phyloP scores from a whole-genome alignment of 2,888 invertebrate species.

The Tineola bisselliella region DNA sequence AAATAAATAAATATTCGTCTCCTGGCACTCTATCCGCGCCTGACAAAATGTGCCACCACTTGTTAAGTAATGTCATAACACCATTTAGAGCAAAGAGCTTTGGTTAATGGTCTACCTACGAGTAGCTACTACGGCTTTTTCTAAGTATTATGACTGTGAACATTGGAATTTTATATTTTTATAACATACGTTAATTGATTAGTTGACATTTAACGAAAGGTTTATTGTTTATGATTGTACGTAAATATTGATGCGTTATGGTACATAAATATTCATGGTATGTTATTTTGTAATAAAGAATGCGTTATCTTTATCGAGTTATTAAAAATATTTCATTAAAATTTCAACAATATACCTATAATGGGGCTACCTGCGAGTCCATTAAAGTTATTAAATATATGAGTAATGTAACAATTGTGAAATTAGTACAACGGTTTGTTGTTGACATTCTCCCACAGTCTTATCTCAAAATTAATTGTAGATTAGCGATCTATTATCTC shows the following conservation, averaged over 20 bases:
- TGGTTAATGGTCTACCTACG: background rate
- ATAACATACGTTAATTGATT: background rate
- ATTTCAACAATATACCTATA: too few species aligned
- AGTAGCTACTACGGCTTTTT: too few species aligned
- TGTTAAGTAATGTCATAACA: constrained; percentile 59
- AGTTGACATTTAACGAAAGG: background rate
- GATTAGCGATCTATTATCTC: background rate
- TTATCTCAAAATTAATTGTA: background rate
- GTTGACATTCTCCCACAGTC: background rate
- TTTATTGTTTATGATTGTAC: background rate
- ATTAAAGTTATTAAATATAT: background rate
- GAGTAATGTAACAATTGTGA: background rate
- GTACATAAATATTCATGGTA: background rate
- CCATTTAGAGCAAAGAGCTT: background rate
- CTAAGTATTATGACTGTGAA: background rate
- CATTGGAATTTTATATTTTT: background rate
- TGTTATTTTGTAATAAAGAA: background rate
- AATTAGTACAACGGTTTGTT: background rate
- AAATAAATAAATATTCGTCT: constrained; percentile 63
- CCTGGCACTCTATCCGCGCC: constrained; percentile 39
- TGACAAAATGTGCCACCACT: constrained; percentile 57
- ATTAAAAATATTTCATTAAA: background rate
- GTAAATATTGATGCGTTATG: background rate
- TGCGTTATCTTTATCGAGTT: background rate
- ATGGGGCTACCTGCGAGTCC: too few species aligned